Evolutionary conservation across 1,140 invertebrate species (phyloP), one percentile per base, ranked within the genome.

Genomic region (Eubasilissa regina): DNA sequence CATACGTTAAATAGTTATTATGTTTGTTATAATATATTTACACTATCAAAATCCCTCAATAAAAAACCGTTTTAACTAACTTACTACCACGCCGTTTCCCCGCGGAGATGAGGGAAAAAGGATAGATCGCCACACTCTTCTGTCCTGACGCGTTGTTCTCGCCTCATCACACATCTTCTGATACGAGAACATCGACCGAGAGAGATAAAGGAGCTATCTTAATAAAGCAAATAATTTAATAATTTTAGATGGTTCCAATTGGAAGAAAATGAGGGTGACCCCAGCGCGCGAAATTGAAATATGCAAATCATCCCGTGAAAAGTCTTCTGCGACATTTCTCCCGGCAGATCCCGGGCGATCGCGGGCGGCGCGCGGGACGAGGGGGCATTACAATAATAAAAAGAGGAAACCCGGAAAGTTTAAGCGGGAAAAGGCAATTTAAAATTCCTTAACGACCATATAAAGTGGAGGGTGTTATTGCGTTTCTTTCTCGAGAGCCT

Each of bases 401-500:
- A 76, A 76, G 53, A 68, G 25, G 64, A 55, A 73, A 76, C 56
- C 15, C 25, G 47, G 58, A 62, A 76, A 76, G 56, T 76, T 60
- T 60, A 76, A 76, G 74, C 73, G 73, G 74, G 58, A 48, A 76
- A 76, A 76, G 55, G 74, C 74, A 76, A 76, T 76, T 76, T 76
- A 76, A 76, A 76, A 76, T 45, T 76, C 74, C 74, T 17, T 76
- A 76, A 76, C 74, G 74, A 76, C 74, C 74, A 17, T 47, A 76
- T 76, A 76, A 76, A 76, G 43, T 21, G 58, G 48, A 60, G 74
- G 56, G n/a, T 44, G 55, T 76, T 76, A 76, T 76, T 76, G 44
- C 58, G 15, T 45, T 45, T 68, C 44, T 51, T 51, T 51, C 48
- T 51, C 11, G 48, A 51, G 48, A 51, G 48, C 11, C n/a, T 51